Evolutionary conservation across 2,113 vertebrate species (phyloP), one percentile per base, ranked within the genome.

Genomic region (Cynopterus brachyotis): DNA sequence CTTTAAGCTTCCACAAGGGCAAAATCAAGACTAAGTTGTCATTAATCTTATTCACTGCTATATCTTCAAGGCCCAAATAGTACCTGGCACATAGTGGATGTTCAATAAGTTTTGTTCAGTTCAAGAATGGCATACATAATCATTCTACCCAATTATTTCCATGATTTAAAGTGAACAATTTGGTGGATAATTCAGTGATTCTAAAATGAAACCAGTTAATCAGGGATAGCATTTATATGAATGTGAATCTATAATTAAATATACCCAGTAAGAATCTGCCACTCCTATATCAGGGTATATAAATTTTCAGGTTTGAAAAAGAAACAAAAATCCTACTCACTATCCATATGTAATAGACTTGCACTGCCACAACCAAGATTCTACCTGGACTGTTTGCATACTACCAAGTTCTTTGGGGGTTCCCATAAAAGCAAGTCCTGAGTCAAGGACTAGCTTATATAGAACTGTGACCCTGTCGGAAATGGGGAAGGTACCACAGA

Each of bases 131-230:
- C 26, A 47, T 67, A 78, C 2, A 50, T 55, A 91, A n/a, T 72
- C 45, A 88, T 9, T 88, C 30, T 24, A 78, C 1, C 13, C 32
- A 70, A 55, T 89, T 91, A 81, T 91, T 97, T 90, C n/a, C 26
- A 55, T 72, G 66, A 86, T 53, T 60, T 79, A 87, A 84, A 80
- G 35, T 24, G 59, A 89, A 92, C 30, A 59, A 42, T 87, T 89
- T 78, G 22, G 9, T 30, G 4, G 16, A 30, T 75, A 60, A 83
- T 60, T 94, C 81, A 19, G 40, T 47, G 11, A 88, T 70, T 28
- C 95, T 73, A 70, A 91, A 64, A 22, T 76, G 26, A 95, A 97
- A 84, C n/a, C 28, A 95, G 76, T 60, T 45, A 69, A 90, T 64
- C 20, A 13, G 96, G 45, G 32, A 94, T 0, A 89, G 60, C 6